Conservation (phyloP, 2,888 invertebrate genomes). For the Idaea aversata region DNA sequence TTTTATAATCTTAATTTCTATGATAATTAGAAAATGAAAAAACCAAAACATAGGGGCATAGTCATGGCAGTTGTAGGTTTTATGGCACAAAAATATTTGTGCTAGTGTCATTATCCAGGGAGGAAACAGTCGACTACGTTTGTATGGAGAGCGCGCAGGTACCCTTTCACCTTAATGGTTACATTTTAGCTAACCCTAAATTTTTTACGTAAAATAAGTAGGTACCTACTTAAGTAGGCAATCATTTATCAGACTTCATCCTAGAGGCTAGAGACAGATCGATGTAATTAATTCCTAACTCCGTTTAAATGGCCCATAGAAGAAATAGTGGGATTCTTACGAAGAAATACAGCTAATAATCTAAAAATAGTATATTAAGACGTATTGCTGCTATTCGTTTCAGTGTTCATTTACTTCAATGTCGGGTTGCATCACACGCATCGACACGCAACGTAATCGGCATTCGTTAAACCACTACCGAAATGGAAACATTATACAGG, state of each 20-base stretch:
- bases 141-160: too few species aligned
- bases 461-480: not conserved
- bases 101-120: too few species aligned
- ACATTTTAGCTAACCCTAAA: too few species aligned
- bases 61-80: too few species aligned
- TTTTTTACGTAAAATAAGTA: not conserved
- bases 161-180: too few species aligned
- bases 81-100: too few species aligned
- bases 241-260: not conserved
- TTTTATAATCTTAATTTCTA: too few species aligned
- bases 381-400: not conserved
- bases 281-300: not conserved
- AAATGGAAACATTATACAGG: not conserved
- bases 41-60: too few species aligned
- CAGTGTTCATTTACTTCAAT: not conserved
- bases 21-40: too few species aligned
- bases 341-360: not conserved
- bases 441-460: not conserved
- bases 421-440: not conserved
- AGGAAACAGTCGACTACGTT: too few species aligned
- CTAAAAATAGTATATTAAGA: not conserved
- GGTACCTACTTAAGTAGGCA: not conserved
- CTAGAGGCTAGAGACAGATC: not conserved
- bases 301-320: not conserved
- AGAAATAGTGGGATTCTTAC: not conserved